Evolutionary conservation across 2,797 vertebrate species (phyloP), one percentile per base, ranked within the genome.

Genomic region (Peromyscus eremicus): DNA sequence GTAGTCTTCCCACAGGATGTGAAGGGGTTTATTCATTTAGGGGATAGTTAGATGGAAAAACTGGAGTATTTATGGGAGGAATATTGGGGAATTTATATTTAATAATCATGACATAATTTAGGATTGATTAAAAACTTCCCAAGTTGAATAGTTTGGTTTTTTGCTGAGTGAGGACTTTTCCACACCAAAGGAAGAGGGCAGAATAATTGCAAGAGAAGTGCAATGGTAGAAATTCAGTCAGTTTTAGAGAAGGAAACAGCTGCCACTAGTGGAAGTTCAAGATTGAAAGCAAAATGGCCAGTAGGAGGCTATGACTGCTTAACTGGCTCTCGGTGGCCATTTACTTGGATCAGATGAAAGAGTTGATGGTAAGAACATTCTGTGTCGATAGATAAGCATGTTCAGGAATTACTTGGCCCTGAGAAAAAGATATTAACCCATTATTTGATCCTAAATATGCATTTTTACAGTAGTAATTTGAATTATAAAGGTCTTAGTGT

Each of bases 291-390:
- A 86, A 77, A 88, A 46, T 68, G 43, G 40, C 64, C 49, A 34
- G 40, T 79, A 46, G 46, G 14, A 81, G 84, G n/a, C 70, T 88
- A 55, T 43, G 34, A 32, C 40, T 82, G 25, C 23, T 83, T 60
- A 37, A 94, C 40, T 25, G 89, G 43, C 17, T 19, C 68, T 71
- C 46, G 84, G 68, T 80, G 66, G 70, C 57, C 57, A 85, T 95
- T 95, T 76, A 12, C 75, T 93, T 82, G 43, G 40, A 14, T 46
- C 16, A 52, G 16, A 40, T 43, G 32, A 10, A 91, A 66, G n/a
- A 92, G 46, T 62, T 91, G 66, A 77, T 94, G 46, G 34, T 40
- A 68, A 76, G 89, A n/a, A 97, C 85, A n/a, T 43, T 91, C n/a
- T 77, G 25, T 93, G 40, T 16, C 43, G n/a, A 9, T 55, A 91